These are phyloP conservation scores for Lagodon rhomboides DNA, from an alignment of 2,797 vertebrate species.

Conservation along the genomic window DNA sequence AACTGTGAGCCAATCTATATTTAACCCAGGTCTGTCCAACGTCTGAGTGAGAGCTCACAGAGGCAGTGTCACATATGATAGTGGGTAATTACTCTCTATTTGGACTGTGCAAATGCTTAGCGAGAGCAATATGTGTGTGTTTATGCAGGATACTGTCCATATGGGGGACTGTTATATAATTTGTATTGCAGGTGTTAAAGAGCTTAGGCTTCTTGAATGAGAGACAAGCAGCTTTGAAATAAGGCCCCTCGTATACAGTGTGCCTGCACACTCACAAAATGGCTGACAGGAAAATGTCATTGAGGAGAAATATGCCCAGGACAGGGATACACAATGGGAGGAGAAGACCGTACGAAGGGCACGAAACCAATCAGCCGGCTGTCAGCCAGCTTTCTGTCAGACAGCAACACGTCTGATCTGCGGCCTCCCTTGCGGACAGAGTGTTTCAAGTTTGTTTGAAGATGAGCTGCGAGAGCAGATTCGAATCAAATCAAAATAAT, in stretches of 20 bases:
- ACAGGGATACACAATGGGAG: constrained; percentile 25
- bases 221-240: constrained; percentile 65
- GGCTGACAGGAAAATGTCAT: constrained; percentile 48
- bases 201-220: constrained; percentile 59
- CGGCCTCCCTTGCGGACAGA: constrained; percentile 38
- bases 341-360: constrained; percentile 45
- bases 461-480: constrained; percentile 51
- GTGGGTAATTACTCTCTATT: constrained; percentile 50
- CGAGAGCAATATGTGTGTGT: constrained; percentile 53
- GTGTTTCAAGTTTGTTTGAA: constrained; percentile 38
- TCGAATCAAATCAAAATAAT: constrained; percentile 70
- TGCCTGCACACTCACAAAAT: constrained; percentile 49
- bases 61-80: constrained; percentile 30
- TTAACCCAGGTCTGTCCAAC: constrained; percentile 37
- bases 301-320: constrained; percentile 43
- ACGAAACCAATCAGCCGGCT: constrained; percentile 57
- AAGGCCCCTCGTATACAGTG: constrained; percentile 26
- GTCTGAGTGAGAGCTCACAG: constrained; percentile 33
- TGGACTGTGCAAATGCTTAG: constrained; percentile 32
- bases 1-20: constrained; percentile 50
- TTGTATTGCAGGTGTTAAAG: constrained; percentile 75
- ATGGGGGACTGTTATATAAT: constrained; percentile 72
- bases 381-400: constrained; percentile 58
- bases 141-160: constrained; percentile 60
- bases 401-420: constrained; percentile 34